Percentiles rank a stretch among this genome's conserved stretches.
Evolutionary conservation across 2,113 vertebrate species (phyloP).

Genomic region (Neolamprologus kungweensis): DNA sequence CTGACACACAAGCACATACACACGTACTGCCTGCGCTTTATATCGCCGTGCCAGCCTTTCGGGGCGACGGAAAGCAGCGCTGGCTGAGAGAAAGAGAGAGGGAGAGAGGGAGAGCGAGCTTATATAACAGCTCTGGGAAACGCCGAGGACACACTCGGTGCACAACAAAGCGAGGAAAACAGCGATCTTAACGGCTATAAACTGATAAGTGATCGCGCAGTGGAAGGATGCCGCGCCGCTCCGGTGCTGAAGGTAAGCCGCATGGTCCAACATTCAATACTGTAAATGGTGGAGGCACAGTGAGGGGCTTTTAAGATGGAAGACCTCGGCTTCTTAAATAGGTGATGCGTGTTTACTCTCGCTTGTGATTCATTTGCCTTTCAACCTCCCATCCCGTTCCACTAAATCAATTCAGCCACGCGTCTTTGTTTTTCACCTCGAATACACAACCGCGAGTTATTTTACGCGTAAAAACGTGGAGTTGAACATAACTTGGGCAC

Average conservation of each 20-base stretch:
- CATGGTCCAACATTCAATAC: not conserved
- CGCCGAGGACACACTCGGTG: conserved; percentile 21
- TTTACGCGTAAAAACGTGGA: not conserved
- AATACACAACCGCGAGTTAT: not conserved
- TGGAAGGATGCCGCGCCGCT: not conserved
- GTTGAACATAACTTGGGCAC: conserved; percentile 36
- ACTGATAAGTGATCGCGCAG: not conserved
- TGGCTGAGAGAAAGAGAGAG: not conserved
- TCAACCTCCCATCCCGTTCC: not conserved
- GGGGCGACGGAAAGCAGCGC: conserved; percentile 1
- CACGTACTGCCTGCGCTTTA: conserved; percentile 15
- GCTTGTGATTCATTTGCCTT: not conserved
- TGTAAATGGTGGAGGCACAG: conserved; percentile 39
- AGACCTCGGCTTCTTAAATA: conserved; percentile 37
- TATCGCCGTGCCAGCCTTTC: conserved; percentile 33
- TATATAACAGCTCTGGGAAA: conserved; percentile 59
- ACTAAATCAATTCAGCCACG: not conserved
- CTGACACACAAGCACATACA: not conserved
- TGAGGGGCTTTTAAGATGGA: conserved; percentile 40
- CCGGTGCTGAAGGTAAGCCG: conserved; percentile 40
- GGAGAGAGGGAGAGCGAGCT: conserved; percentile 20
- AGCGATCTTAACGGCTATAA: not conserved
- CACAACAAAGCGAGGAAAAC: conserved; percentile 4
- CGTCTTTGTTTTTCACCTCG: not conserved
- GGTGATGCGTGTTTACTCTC: conserved; percentile 16